Percentiles rank a stretch among this genome's conserved stretches.
phyloP scores from a whole-genome alignment of 2,797 vertebrate species.

The Fistularia tabacaria region DNA sequence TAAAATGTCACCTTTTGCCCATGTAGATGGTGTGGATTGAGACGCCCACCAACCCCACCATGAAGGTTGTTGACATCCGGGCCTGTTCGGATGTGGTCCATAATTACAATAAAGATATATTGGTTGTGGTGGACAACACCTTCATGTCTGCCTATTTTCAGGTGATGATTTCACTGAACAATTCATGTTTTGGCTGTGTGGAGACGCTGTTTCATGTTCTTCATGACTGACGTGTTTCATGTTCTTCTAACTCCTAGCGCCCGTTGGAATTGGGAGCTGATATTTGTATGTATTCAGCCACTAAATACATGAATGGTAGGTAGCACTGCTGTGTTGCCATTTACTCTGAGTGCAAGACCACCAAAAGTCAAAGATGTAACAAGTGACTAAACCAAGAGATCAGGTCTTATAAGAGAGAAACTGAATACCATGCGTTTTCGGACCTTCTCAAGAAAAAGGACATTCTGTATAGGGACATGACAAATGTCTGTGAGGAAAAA shows the following conservation, averaged over 20 bases:
- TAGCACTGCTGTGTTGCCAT: not conserved
- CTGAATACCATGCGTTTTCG: too few relatives aligned
- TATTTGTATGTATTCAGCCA: constrained; percentile 92
- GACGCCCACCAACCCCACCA: constrained; percentile 86
- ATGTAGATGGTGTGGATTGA: constrained; percentile 91
- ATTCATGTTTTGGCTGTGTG: not conserved
- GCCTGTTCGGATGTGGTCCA: constrained; percentile 78
- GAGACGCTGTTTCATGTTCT: constrained; percentile 30
- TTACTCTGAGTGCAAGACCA: not conserved
- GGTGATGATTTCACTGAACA: constrained; percentile 61
- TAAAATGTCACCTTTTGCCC: not conserved
- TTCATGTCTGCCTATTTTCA: constrained; percentile 98
- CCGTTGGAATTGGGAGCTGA: constrained; percentile 90
- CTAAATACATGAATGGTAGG: constrained; percentile 95
- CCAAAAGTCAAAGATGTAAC: too few relatives aligned
- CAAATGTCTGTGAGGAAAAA: too few relatives aligned
- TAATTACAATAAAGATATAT: constrained; percentile 72
- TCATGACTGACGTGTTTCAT: constrained; percentile 34
- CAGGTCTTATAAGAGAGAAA: too few relatives aligned
- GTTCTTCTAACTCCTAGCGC: constrained; percentile 65
- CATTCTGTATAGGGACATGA: too few relatives aligned
- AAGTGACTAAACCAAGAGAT: too few relatives aligned
- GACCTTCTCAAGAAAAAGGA: too few relatives aligned
- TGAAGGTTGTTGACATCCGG: constrained; percentile 88
- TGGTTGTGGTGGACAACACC: constrained; percentile 91